Evolutionary conservation across 2,113 vertebrate genomes (phyloP).

Genomic region (Synodontis membranacea): DNA sequence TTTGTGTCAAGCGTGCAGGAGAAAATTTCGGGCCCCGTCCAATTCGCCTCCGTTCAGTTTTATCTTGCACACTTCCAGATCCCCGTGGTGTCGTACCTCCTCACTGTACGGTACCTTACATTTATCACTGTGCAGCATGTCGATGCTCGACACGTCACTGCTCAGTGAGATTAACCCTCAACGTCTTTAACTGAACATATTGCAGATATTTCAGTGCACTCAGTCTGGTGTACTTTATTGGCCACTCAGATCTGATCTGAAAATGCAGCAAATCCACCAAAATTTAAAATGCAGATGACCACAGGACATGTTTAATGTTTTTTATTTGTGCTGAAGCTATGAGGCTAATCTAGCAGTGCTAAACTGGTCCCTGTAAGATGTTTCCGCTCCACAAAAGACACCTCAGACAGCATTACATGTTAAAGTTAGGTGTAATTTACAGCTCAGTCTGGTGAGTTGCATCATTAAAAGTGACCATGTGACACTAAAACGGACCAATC

Average conservation of each 20-base stretch:
- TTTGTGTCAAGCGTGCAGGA: constrained; percentile 4
- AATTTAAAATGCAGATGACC: not conserved
- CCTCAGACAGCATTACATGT: not conserved
- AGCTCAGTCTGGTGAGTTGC: not conserved
- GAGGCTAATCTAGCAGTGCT: not conserved
- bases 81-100: not conserved
- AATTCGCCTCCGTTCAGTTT: constrained; percentile 8
- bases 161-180: not conserved
- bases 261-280: not conserved
- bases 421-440: not conserved
- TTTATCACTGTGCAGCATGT: not conserved
- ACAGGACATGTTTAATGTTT: not conserved
- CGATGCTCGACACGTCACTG: not conserved
- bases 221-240: too few relatives aligned
- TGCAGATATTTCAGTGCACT: not conserved
- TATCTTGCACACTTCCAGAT: not conserved
- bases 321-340: not conserved
- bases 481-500: not conserved
- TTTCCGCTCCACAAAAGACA: not conserved
- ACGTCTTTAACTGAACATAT: not conserved
- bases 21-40: not conserved
- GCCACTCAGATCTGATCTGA: not conserved
- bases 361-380: not conserved
- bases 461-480: not conserved
- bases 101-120: not conserved